Evolutionary conservation across 2,113 vertebrate genomes (phyloP), one percentile per base, ranked within the genome.

Genomic region (Coptodon bakossiorum): DNA sequence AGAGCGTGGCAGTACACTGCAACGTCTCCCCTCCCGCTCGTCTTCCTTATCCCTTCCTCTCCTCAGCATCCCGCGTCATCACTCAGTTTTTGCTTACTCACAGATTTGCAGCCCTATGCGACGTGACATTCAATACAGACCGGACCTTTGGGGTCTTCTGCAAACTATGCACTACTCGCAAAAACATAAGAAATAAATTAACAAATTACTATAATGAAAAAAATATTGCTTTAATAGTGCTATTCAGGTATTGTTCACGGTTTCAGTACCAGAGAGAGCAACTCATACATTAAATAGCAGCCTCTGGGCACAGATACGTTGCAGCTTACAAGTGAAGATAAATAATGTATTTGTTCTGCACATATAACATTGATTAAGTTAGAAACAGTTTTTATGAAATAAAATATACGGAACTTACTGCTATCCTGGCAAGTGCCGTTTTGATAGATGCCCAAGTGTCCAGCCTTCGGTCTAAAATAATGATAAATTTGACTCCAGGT

Each of bases 381-480:
- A 78, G 9, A 78, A 78, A 50, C 3, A 0, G 43, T 78, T 29
- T 78, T 78, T 78, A 78, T 13, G 45, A 78, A 50, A 19, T 38
- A 50, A 83, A 24, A 63, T 16, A 86, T 24, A 29, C 5, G 1
- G 93, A 88, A 95, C 98, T 98, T 94, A 99, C 98, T 90, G 98
- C 97, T 93, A 99, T 98, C 93, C 97, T 97, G 53, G 98, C 97
- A 66, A 99, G 97, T 76, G 98, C 97, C 3, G 95, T 96, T 97
- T 99, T 99, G 90, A 99, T 97, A 2, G 99, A 99, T 85, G 96
- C 96, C 99, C 99, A 99, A 1, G 98, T 98, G 89, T 99, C 98
- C 96, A 98, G 68, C 94, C 99, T 97, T 95, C 98, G 96, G 89
- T 99, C 99, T 96, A 99, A 95, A 95, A 99, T 97, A 80, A 99